Evolutionary conservation across 2,797 vertebrate species (phyloP).

Genomic region (Huso huso): DNA sequence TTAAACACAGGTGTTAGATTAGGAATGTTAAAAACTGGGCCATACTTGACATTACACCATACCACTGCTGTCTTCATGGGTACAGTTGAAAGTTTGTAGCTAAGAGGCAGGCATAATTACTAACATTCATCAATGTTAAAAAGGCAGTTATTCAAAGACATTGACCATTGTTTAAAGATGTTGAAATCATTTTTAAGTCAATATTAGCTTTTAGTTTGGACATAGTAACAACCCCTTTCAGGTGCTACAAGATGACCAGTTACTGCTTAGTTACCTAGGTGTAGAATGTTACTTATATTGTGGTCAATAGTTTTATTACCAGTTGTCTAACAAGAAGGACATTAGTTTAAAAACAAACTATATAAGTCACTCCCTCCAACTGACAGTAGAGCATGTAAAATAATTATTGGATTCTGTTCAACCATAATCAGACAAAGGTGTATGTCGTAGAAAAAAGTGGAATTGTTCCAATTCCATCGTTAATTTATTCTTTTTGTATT

Average conservation of each 20-base stretch:
- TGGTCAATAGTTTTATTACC: constrained; percentile 88
- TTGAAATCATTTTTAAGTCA: constrained; percentile 61
- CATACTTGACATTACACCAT: constrained; percentile 22
- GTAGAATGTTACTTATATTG: constrained; percentile 83
- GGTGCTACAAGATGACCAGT: constrained; percentile 96
- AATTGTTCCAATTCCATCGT: constrained; percentile 86
- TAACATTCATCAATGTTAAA: constrained; percentile 50
- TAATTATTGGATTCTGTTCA: constrained; percentile 81
- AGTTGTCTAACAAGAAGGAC: constrained; percentile 78
- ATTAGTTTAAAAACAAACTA: constrained; percentile 74
- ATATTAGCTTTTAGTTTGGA: constrained; percentile 73
- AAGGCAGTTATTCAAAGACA: constrained; percentile 50
- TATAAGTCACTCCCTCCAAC: constrained; percentile 74
- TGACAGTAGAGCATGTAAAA: constrained; percentile 95
- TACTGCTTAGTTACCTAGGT: constrained; percentile 90
- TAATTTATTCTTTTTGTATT: constrained; percentile 99
- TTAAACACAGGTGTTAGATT: too few relatives aligned
- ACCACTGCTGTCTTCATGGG: constrained; percentile 46
- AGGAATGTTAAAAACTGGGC: too few relatives aligned
- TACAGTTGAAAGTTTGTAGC: constrained; percentile 47
- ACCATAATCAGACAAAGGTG: constrained; percentile 81
- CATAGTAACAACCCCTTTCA: constrained; percentile 66
- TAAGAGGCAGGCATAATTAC: constrained; percentile 40
- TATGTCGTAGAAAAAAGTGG: constrained; percentile 92
- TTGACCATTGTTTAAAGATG: constrained; percentile 53